A percentile compares a stretch with the other conserved stretches of the same genome.
These are phyloP conservation scores for Macrosoma leucophasiata DNA, from an alignment of 2,888 invertebrate genomes.

Conservation along the genomic window DNA sequence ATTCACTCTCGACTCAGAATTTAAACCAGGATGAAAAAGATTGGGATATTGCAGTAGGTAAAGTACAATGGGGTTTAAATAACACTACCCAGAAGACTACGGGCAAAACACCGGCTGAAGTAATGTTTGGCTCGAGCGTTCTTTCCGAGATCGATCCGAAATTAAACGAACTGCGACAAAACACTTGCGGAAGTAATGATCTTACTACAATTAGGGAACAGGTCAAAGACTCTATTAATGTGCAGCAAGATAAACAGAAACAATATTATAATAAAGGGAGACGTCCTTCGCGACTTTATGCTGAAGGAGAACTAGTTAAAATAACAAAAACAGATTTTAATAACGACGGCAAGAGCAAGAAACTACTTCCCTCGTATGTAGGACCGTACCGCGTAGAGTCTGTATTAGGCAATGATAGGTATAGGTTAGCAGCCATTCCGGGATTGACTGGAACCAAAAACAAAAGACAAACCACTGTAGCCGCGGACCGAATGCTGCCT, in stretches of 20 bases:
- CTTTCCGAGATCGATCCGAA: not conserved
- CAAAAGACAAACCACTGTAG: too few relatives aligned
- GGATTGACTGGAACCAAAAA: too few relatives aligned
- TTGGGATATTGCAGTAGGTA: not conserved
- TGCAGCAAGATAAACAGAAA: not conserved
- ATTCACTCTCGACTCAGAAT: not conserved
- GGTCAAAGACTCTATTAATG: not conserved
- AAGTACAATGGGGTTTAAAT: slow-evolving; percentile 1
- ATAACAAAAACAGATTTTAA: too few relatives aligned
- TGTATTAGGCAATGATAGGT: too few relatives aligned
- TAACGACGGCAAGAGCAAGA: too few relatives aligned
- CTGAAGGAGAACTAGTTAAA: not conserved
- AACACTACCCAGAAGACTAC: slow-evolving; percentile 1
- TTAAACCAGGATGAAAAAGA: not conserved
- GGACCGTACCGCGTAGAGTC: too few relatives aligned
- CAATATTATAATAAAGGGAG: not conserved
- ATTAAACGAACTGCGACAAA: not conserved
- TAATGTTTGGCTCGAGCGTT: slow-evolving; percentile 8
- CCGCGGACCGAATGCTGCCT: too few relatives aligned
- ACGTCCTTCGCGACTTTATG: not conserved
- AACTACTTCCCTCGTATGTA: too few relatives aligned
- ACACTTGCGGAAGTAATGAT: not conserved
- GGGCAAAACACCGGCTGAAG: slow-evolving; percentile 3
- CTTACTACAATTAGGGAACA: not conserved
- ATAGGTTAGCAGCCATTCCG: too few relatives aligned